Base-by-base conservation (phyloP, 2,113 vertebrate species). In the Colinus virginianus region DNA sequence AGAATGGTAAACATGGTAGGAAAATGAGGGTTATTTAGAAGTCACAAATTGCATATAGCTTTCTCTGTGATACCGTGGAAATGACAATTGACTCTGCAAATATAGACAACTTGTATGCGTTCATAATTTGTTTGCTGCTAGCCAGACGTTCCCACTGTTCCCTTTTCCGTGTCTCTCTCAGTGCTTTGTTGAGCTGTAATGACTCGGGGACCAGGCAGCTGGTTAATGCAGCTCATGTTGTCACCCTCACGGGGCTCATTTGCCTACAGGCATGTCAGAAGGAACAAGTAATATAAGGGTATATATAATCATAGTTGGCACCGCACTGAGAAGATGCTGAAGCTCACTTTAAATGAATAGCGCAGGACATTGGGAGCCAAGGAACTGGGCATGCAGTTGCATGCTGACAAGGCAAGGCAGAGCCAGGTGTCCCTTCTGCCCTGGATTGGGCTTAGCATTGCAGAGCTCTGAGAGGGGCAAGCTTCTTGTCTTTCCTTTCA, bases 231-330 rank as follows among this genome's bases (percentile, higher is more conserved):
- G 89, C 87, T 93, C 78, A 11, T 90, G 82, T 80, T 90, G 84
- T 78, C 86, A 74, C 55, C 81, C 96, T 91, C 94, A 17, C 0
- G 67, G 96, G 96, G 84, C 93, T 94, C 78, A 20, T 96, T 95
- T 95, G 96, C 93, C 96, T 94, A 85, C 91, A 77, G 95, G 95
- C 89, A 92, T 95, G 87, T 94, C 93, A 95, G 91, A 77, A 89
- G 56, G 90, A 95, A 87, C 87, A 92, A 94, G 89, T 53, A 87
- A 85, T 85, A 69, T 82, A 55, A 90, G 76, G 84, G 34, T 72
- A 82, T 84, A 38, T 78, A 67, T 91, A 92, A 95, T 82, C 56
- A 85, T 36, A 87, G 76, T 78, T 96, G 96, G 93, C 85, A 93
- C 87, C 0, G 1, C n/a, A 34, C 84, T 59, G 93, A 55, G 85